These are phyloP conservation scores for Chelon labrosus DNA, from an alignment of 2,797 vertebrate genomes.

Conservation along the genomic window DNA sequence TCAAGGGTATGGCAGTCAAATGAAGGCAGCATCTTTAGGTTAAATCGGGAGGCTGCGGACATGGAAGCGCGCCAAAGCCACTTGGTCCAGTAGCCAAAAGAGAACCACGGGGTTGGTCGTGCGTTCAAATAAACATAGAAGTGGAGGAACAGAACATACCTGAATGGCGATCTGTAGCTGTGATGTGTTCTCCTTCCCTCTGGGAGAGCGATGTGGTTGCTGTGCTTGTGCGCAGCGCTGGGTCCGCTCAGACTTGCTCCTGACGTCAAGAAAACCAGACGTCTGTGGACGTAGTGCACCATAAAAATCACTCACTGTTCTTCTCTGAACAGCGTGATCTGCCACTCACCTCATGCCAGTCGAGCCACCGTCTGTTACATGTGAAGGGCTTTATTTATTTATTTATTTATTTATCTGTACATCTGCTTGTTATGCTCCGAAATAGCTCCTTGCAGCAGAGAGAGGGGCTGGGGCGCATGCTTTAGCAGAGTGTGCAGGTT, in stretches of 20 bases:
- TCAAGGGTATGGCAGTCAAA: slow-evolving; percentile 76
- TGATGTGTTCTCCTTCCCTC: slow-evolving; percentile 68
- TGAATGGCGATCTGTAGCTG: slow-evolving; percentile 71
- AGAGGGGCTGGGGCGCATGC: background rate
- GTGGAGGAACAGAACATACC: slow-evolving; percentile 63
- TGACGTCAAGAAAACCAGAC: slow-evolving; percentile 81
- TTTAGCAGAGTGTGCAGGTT: background rate
- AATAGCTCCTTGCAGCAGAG: background rate
- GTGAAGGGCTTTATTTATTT: slow-evolving; percentile 21
- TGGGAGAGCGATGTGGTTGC: slow-evolving; percentile 73
- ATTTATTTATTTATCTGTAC: background rate
- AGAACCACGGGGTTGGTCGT: background rate
- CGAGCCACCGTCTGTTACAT: slow-evolving; percentile 33
- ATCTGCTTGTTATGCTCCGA: slow-evolving; percentile 30
- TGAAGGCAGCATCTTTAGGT: slow-evolving; percentile 56
- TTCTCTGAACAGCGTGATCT: slow-evolving; percentile 50
- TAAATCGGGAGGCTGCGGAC: slow-evolving; percentile 53
- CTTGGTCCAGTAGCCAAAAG: background rate
- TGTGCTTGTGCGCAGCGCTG: slow-evolving; percentile 75
- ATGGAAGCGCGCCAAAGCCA: slow-evolving; percentile 13
- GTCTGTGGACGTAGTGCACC: slow-evolving; percentile 76
- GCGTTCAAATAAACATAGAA: background rate
- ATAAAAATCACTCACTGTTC: slow-evolving; percentile 64
- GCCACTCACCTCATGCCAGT: slow-evolving; percentile 33
- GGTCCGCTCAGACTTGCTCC: slow-evolving; percentile 72